phyloP scores from a whole-genome alignment of 2,113 vertebrate species.

The Catagonus wagneri region DNA sequence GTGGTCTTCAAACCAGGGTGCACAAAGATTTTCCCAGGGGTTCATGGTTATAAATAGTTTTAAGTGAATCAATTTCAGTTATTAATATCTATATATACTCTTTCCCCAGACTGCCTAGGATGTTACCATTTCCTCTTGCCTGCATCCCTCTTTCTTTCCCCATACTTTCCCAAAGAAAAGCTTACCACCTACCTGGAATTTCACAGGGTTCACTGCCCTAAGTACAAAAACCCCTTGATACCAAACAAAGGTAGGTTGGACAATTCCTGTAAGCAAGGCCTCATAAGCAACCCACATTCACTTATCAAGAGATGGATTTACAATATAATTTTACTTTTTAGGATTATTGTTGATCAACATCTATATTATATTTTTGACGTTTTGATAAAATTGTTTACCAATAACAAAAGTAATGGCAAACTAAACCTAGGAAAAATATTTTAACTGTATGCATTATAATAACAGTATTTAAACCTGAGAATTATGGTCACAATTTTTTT shows the following conservation, averaged over 20 bases:
- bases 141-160: neutral
- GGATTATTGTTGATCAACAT: neutral
- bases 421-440: slow-evolving; percentile 22
- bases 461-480: slow-evolving; percentile 3
- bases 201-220: neutral
- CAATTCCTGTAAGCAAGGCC: neutral
- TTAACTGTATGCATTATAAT: neutral
- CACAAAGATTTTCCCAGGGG: neutral
- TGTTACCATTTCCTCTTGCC: neutral
- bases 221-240: neutral
- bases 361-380: neutral
- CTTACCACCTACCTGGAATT: neutral
- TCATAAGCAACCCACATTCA: neutral
- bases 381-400: neutral
- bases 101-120: neutral
- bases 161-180: neutral
- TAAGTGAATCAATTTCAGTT: neutral
- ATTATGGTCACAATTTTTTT: neutral
- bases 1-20: neutral
- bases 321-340: slow-evolving; percentile 43
- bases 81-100: neutral
- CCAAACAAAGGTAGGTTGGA: neutral
- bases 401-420: slow-evolving; percentile 20
- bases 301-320: neutral
- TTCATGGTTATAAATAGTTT: neutral